These are phyloP conservation scores for Sarcophaga carnaria DNA, from an alignment of 2,888 invertebrate genomes.

Conservation along the genomic window DNA sequence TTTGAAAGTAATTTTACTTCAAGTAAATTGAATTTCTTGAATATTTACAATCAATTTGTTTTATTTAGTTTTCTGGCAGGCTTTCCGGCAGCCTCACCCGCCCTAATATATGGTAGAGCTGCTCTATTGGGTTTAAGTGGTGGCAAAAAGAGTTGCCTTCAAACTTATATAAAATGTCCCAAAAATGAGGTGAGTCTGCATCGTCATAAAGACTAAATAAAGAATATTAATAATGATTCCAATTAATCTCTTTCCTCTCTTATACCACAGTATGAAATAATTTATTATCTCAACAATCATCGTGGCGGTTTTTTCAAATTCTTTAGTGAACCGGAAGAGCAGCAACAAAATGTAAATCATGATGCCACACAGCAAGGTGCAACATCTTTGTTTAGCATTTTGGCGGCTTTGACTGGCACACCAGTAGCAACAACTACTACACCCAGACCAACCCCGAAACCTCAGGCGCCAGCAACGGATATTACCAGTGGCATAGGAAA, in stretches of 20 bases:
- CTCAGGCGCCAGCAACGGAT: slow-evolving; percentile 71
- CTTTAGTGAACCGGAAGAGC: slow-evolving; percentile 84
- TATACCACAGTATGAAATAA: slow-evolving; percentile 84
- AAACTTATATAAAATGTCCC: slow-evolving; percentile 89
- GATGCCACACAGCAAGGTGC: slow-evolving; percentile 50
- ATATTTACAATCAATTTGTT: background rate
- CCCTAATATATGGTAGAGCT: slow-evolving; percentile 89
- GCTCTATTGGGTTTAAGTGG: slow-evolving; percentile 88
- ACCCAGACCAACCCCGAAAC: slow-evolving; percentile 71
- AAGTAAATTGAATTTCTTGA: background rate
- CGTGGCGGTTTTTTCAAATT: slow-evolving; percentile 93
- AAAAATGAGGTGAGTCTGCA: slow-evolving; percentile 82
- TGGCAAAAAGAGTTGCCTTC: slow-evolving; percentile 78
- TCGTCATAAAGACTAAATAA: background rate
- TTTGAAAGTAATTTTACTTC: background rate
- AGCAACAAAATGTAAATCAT: slow-evolving; percentile 60
- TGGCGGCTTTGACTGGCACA: slow-evolving; percentile 76
- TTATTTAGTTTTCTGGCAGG: slow-evolving; percentile 78
- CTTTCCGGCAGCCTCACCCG: slow-evolving; percentile 83
- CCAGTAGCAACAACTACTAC: slow-evolving; percentile 72
- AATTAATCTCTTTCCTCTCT: slow-evolving; percentile 27
- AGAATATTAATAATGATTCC: background rate
- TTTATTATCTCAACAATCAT: slow-evolving; percentile 91
- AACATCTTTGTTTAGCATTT: slow-evolving; percentile 76
- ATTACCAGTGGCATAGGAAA: slow-evolving; percentile 78